Percentiles rank a stretch among this genome's conserved stretches.
These are phyloP conservation scores for Lycocerus yunnanus DNA, from an alignment of 2,888 invertebrate genomes.

Conservation along the genomic window DNA sequence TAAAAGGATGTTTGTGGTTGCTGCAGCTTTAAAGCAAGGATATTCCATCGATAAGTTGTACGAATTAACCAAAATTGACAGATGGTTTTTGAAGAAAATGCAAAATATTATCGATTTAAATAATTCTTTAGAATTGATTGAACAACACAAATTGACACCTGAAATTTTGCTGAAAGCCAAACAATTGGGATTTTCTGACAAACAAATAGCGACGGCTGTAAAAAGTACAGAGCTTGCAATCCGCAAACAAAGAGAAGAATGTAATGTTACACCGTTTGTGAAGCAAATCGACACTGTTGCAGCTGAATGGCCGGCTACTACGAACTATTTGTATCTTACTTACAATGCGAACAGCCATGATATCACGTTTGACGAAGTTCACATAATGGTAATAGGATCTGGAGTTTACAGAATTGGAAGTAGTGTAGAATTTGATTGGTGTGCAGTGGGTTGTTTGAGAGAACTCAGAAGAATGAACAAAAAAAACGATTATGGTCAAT, in stretches of 20 bases:
- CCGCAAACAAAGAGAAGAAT: constrained; percentile 75
- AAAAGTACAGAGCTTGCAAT: constrained; percentile 88
- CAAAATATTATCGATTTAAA: constrained; percentile 85
- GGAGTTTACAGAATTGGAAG: constrained; percentile 98
- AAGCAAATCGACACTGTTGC: constrained; percentile 99
- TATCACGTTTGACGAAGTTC: constrained; percentile 77
- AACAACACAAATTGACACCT: constrained; percentile 64
- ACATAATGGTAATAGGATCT: constrained; percentile 89
- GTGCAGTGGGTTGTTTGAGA: constrained; percentile 94
- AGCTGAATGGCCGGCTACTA: constrained; percentile 98
- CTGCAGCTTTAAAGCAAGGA: constrained; percentile 85
- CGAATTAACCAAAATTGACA: constrained; percentile 92
- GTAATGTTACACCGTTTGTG: constrained; percentile 80
- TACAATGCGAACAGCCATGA: constrained; percentile 90
- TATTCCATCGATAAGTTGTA: constrained; percentile 86
- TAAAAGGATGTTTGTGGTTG: constrained; percentile 94
- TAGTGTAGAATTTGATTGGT: constrained; percentile 99
- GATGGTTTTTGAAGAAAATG: constrained; percentile 96
- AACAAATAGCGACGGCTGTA: constrained; percentile 87
- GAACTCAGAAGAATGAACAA: constrained; percentile 85
- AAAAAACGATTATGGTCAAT: constrained; percentile 97
- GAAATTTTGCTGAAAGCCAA: constrained; percentile 80
- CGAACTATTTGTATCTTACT: constrained; percentile 98
- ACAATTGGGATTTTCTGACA: constrained; percentile 94
- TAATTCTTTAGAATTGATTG: constrained; percentile 66